phyloP scores from a whole-genome alignment of 2,888 invertebrate species.

The Drosophila pseudotalamancana region DNA sequence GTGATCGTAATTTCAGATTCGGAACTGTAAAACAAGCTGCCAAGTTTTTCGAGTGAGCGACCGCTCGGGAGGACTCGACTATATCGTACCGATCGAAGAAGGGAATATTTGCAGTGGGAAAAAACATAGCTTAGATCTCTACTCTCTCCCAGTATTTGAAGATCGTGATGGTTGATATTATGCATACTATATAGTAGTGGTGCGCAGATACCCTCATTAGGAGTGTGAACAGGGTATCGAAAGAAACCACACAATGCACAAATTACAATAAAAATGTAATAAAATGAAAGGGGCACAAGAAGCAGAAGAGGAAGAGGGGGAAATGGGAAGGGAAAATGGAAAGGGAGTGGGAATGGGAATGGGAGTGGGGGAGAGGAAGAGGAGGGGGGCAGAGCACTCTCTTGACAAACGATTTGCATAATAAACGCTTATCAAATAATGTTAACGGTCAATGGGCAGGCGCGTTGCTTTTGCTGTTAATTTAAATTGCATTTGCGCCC shows the following conservation, averaged over 20 bases:
- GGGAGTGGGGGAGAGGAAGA: neutral
- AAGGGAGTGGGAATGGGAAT: too few species aligned
- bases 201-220: neutral
- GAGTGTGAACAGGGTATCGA: neutral
- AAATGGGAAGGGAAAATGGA: neutral
- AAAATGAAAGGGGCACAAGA: conserved; percentile 7
- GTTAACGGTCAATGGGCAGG: conserved; percentile 29
- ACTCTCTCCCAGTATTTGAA: too few species aligned
- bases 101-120: too few species aligned
- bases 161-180: too few species aligned
- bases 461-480: conserved; percentile 58
- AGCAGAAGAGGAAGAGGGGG: neutral
- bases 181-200: too few species aligned
- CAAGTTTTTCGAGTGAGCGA: too few species aligned
- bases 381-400: neutral
- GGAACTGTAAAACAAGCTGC: too few species aligned
- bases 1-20: too few species aligned
- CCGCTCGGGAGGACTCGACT: too few species aligned
- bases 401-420: conserved; percentile 42
- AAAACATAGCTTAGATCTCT: too few species aligned
- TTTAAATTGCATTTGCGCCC: conserved; percentile 77
- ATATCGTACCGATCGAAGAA: too few species aligned
- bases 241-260: neutral
- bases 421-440: conserved; percentile 37
- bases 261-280: conserved; percentile 30